Conservation (phyloP, 2,797 vertebrate species). For the Manis pentadactyla region DNA sequence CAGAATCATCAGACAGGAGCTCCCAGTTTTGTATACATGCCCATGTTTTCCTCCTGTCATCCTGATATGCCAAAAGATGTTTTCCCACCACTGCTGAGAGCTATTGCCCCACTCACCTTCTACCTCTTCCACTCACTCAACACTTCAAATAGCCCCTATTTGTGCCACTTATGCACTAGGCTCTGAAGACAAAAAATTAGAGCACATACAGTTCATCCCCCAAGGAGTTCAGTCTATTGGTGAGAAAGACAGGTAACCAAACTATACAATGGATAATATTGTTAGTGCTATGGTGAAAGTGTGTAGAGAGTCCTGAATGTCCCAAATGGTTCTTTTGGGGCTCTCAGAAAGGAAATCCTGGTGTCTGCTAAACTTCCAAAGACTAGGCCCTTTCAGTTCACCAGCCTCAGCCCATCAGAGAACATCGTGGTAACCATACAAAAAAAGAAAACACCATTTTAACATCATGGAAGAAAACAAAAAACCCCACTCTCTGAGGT, state of each 20-base stretch:
- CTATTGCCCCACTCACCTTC: not conserved
- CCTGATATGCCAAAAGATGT: not conserved
- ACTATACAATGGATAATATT: not conserved
- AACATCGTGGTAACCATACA: not conserved
- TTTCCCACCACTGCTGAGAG: not conserved
- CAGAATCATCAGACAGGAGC: not conserved
- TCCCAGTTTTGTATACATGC: not conserved
- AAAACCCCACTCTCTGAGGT: not conserved
- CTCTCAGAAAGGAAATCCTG: not conserved
- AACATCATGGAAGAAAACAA: slow-evolving; percentile 36
- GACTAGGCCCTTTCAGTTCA: not conserved
- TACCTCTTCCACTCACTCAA: not conserved
- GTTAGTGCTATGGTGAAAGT: not conserved
- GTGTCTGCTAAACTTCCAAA: not conserved
- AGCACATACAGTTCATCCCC: not conserved
- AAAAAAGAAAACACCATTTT: slow-evolving; percentile 1
- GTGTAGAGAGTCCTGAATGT: not conserved
- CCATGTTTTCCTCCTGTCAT: not conserved
- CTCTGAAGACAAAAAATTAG: not conserved
- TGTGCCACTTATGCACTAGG: not conserved
- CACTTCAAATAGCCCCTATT: not conserved
- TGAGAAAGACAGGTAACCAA: not conserved
- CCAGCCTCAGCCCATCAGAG: not conserved
- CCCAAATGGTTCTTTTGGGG: not conserved
- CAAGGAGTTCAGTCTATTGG: not conserved